Percentiles rank a stretch among this genome's conserved stretches.
Conservation (phyloP, 2,888 invertebrate genomes). For the Cacoxenus indagator region DNA sequence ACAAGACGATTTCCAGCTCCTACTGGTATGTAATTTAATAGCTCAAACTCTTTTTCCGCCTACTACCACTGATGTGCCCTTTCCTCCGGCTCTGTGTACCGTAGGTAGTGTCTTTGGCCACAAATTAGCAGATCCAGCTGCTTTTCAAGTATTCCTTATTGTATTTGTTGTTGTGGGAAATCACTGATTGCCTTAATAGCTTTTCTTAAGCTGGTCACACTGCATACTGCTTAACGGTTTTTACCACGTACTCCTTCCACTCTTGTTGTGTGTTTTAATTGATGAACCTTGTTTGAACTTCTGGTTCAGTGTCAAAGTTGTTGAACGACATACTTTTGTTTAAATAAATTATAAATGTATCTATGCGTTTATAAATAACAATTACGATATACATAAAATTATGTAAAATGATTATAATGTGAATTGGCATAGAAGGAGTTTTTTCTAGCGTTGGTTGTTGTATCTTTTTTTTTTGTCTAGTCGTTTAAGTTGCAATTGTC, state of each 20-base stretch:
- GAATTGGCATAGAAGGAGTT: constrained; percentile 21
- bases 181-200: too few relatives aligned
- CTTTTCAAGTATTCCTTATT: background rate
- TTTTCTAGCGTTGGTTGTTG: background rate
- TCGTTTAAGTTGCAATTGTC: constrained; percentile 36
- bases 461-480: constrained; percentile 2
- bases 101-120: background rate
- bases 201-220: constrained; percentile 25
- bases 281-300: constrained; percentile 10
- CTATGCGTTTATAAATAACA: constrained; percentile 10
- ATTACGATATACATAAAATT: constrained; percentile 4
- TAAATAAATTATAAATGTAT: constrained; percentile 17
- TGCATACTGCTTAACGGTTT: background rate
- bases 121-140: background rate
- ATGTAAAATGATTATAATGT: constrained; percentile 11
- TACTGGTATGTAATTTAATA: too few relatives aligned
- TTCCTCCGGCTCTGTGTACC: background rate
- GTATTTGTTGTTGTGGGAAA: background rate
- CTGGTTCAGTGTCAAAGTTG: constrained; percentile 4
- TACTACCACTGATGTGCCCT: background rate
- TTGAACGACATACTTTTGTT: background rate
- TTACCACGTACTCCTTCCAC: constrained; percentile 25
- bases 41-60: background rate
- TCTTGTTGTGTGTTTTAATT: background rate
- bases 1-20: background rate